Conservation (phyloP, 2,888 invertebrate species). For the Harpagoxenus sublaevis region DNA sequence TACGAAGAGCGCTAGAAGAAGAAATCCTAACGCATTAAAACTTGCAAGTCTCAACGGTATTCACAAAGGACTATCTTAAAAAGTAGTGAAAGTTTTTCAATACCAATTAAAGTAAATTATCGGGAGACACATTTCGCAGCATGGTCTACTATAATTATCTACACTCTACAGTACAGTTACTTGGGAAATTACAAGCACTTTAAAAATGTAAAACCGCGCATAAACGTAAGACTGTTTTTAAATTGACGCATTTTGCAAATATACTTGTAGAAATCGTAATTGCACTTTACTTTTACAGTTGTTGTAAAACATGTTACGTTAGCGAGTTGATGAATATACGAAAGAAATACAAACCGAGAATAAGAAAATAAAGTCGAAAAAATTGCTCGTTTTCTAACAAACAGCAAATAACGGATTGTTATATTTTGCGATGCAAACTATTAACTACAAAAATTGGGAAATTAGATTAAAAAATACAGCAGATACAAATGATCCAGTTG, state of each 20-base stretch:
- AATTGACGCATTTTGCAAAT: slow-evolving; percentile 4
- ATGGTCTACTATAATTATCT: not conserved
- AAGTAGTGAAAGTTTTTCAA: not conserved
- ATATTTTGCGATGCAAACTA: not conserved
- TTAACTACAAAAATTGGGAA: not conserved
- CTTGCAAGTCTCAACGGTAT: slow-evolving; percentile 19
- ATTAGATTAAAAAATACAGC: not conserved
- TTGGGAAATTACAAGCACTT: slow-evolving; percentile 4
- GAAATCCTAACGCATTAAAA: slow-evolving; percentile 1
- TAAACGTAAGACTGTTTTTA: not conserved
- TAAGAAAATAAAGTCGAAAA: slow-evolving; percentile 8
- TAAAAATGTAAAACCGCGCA: not conserved
- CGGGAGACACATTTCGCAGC: not conserved
- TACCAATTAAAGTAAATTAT: slow-evolving; percentile 41
- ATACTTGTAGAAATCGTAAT: not conserved
- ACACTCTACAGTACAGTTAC: not conserved
- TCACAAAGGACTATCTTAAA: slow-evolving; percentile 20
- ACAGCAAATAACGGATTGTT: not conserved
- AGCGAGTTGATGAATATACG: not conserved
- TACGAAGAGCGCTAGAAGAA: not conserved
- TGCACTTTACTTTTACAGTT: slow-evolving; percentile 24
- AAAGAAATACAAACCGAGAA: not conserved
- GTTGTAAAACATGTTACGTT: not conserved
- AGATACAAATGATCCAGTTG: not conserved
- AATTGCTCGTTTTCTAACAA: not conserved